phyloP scores from a whole-genome alignment of 2,113 vertebrate genomes.

The Semnopithecus entellus region DNA sequence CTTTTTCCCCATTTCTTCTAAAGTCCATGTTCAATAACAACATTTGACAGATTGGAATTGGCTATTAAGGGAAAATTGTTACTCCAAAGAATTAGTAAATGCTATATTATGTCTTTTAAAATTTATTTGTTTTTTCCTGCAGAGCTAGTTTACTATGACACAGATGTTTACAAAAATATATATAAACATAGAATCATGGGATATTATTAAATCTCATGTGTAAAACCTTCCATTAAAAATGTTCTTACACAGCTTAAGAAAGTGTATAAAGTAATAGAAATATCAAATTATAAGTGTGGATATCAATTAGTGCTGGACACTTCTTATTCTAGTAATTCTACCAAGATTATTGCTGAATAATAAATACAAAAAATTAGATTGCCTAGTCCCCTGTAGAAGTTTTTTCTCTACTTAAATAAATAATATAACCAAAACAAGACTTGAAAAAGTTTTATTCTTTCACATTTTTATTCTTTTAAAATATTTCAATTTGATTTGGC shows the following conservation, averaged over 20 bases:
- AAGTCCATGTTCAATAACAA: not conserved
- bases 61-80: not conserved
- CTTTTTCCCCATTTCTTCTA: not conserved
- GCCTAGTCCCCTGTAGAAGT: constrained; percentile 25
- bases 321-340: constrained; percentile 15
- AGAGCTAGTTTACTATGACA: not conserved
- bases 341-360: not conserved
- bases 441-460: constrained; percentile 43
- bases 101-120: not conserved
- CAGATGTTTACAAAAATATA: not conserved
- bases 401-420: constrained; percentile 41
- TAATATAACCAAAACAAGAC: constrained; percentile 10
- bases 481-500: not conserved
- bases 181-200: not conserved
- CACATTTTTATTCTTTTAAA: constrained; percentile 39
- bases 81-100: not conserved
- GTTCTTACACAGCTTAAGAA: not conserved
- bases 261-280: not conserved
- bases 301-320: not conserved
- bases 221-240: constrained; percentile 44
- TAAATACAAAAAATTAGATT: constrained; percentile 41
- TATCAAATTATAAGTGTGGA: constrained; percentile 3
- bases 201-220: not conserved
- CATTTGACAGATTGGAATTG: not conserved
- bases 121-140: not conserved